phyloP scores from a whole-genome alignment of 2,888 invertebrate species.

The Caenorhabditis becei region DNA sequence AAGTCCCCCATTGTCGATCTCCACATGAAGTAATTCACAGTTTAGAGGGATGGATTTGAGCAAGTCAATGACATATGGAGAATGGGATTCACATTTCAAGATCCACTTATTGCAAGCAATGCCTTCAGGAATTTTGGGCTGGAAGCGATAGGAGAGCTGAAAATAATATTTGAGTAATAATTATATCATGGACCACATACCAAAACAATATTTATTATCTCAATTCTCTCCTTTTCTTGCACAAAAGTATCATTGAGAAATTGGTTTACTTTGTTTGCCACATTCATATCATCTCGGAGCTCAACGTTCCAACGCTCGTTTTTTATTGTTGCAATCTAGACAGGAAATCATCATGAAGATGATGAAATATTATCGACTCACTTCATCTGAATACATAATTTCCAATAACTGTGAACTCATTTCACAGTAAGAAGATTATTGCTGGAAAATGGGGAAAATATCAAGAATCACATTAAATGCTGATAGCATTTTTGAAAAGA shows the following conservation, averaged over 20 bases:
- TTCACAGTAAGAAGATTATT: background rate
- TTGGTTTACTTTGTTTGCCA: background rate
- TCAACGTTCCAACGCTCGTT: background rate
- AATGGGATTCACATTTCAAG: constrained; percentile 37
- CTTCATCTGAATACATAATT: constrained; percentile 24
- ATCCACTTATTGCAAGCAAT: constrained; percentile 22
- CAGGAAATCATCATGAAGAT: background rate
- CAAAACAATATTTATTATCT: background rate
- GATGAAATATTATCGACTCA: background rate
- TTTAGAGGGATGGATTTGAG: constrained; percentile 5
- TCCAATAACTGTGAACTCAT: background rate
- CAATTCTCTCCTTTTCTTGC: background rate
- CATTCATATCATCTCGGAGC: constrained; percentile 15
- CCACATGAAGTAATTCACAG: constrained; percentile 12
- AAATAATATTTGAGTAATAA: background rate
- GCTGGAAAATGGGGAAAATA: background rate
- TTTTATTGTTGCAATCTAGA: background rate
- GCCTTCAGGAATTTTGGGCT: background rate
- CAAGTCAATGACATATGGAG: constrained; percentile 18
- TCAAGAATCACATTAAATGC: no score
- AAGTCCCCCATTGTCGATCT: constrained; percentile 14
- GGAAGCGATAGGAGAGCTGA: constrained; percentile 17
- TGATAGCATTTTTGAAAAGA: no score
- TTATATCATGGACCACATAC: background rate
- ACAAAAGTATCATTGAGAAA: constrained; percentile 12